Evolutionary conservation across 2,797 vertebrate species (phyloP).

Genomic region (Forpus xanthops): DNA sequence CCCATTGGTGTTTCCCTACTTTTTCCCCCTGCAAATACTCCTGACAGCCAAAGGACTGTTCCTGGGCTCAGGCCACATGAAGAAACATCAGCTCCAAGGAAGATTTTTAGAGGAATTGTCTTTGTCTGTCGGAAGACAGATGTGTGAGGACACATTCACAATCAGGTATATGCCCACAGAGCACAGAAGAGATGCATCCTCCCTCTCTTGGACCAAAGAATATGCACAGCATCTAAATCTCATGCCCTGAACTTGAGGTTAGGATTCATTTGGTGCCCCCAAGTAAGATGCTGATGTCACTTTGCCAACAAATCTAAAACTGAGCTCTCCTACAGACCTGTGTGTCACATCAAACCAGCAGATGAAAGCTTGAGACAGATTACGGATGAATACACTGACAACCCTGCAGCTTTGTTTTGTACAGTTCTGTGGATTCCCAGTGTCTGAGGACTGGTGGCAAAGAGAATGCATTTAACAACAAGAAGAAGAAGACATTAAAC

Average conservation of each 20-base stretch:
- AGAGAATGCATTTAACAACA: constrained; percentile 29
- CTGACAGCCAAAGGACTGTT: neutral
- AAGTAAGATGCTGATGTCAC: neutral
- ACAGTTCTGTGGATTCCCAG: neutral
- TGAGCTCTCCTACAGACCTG: neutral
- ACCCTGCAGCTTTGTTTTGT: neutral
- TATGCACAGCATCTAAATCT: neutral
- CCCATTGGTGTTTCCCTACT: neutral
- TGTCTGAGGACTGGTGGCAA: constrained; percentile 11
- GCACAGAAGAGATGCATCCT: neutral
- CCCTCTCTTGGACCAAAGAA: neutral
- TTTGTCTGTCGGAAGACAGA: neutral
- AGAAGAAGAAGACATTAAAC: constrained; percentile 41
- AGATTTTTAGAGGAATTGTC: neutral
- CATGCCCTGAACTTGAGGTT: neutral
- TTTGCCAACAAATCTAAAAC: neutral
- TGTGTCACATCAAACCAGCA: neutral
- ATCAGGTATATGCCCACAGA: neutral
- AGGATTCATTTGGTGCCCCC: neutral
- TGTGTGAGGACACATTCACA: neutral
- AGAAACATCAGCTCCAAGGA: neutral
- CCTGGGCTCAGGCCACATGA: neutral
- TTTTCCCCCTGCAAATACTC: neutral
- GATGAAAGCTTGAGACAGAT: rapidly evolving
- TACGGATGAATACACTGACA: neutral